A percentile compares a stretch with the other conserved stretches of the same genome.
phyloP scores from a whole-genome alignment of 2,113 vertebrate genomes.

The Cercocebus atys region DNA sequence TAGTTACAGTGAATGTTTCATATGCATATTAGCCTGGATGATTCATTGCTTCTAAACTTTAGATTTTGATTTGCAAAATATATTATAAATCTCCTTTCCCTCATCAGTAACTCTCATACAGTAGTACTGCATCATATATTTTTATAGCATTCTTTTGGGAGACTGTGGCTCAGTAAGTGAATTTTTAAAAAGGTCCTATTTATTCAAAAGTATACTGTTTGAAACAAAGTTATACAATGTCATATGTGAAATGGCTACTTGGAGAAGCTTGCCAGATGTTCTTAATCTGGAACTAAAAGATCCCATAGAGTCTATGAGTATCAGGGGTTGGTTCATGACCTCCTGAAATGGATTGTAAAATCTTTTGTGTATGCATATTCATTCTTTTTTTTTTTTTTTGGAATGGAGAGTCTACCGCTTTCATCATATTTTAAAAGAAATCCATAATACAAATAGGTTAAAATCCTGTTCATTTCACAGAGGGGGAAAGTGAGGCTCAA shows the following conservation, averaged over 20 bases:
- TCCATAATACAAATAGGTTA: background rate
- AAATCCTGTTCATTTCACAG: background rate
- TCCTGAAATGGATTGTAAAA: background rate
- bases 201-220: background rate
- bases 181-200: background rate
- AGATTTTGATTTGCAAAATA: background rate
- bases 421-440: background rate
- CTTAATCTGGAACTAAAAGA: slow-evolving; percentile 7
- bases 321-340: background rate
- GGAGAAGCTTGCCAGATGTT: background rate
- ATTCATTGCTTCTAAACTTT: background rate
- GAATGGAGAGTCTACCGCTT: background rate
- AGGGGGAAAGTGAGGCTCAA: background rate
- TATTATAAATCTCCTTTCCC: background rate
- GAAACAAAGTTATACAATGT: background rate
- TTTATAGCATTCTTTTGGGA: slow-evolving; percentile 20
- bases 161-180: background rate
- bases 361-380: background rate
- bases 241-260: background rate
- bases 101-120: background rate
- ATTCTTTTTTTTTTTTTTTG: background rate
- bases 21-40: background rate
- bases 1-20: background rate
- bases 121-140: background rate
- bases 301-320: background rate